Evolutionary conservation across 2,797 vertebrate genomes (phyloP).

Genomic region (Calcarius lapponicus): DNA sequence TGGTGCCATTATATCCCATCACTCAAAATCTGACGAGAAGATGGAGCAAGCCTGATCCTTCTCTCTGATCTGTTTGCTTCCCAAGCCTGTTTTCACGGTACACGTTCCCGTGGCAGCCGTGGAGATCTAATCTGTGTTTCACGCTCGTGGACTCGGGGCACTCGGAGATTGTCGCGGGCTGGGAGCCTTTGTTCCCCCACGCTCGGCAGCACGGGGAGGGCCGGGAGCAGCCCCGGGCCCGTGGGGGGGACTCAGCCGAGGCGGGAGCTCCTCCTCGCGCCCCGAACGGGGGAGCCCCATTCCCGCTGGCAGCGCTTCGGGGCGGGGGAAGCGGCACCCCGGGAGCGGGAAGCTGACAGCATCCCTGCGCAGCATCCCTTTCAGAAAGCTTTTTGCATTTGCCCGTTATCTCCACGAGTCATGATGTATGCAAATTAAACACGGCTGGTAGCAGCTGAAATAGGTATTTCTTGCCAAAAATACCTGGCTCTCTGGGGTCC

Average conservation of each 20-base stretch:
- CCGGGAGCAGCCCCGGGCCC: background rate
- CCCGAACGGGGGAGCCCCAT: background rate
- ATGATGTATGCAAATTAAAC: conserved; percentile 31
- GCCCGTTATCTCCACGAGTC: background rate
- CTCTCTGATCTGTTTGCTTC: background rate
- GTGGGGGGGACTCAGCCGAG: background rate
- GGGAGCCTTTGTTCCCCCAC: background rate
- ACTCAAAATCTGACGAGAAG: background rate
- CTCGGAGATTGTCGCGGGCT: background rate
- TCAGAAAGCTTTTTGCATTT: background rate
- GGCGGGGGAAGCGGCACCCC: background rate
- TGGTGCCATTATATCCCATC: background rate
- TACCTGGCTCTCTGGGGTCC: conserved; percentile 1
- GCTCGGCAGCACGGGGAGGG: background rate
- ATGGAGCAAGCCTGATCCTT: background rate
- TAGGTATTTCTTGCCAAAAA: background rate
- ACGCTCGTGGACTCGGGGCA: rapidly evolving
- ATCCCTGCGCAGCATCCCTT: background rate
- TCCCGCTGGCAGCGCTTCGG: background rate
- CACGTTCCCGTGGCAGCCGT: rapidly evolving
- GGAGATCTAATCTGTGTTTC: background rate
- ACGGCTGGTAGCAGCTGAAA: background rate
- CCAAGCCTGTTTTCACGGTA: background rate
- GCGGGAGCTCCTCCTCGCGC: background rate
- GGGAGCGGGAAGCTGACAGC: background rate